These are phyloP conservation scores for Chamaetylas fuelleborni DNA, from an alignment of 2,113 vertebrate species.

Conservation along the genomic window DNA sequence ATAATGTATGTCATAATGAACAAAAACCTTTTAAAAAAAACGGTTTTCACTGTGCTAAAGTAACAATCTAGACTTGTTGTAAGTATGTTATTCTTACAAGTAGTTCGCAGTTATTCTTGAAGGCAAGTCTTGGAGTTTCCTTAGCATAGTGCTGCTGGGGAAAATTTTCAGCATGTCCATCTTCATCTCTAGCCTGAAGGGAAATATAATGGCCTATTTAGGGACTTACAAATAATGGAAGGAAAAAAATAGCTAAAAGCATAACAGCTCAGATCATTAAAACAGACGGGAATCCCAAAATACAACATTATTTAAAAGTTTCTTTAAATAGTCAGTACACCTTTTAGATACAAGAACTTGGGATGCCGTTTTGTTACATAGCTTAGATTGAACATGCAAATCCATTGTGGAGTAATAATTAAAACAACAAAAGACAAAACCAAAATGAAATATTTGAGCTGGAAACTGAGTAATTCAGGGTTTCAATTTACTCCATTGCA, in stretches of 20 bases:
- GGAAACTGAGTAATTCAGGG: conserved; percentile 57
- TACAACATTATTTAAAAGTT: conserved; percentile 77
- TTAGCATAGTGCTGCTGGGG: conserved; percentile 98
- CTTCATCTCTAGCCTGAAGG: conserved; percentile 99
- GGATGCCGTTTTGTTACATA: conserved; percentile 69
- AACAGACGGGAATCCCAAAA: conserved; percentile 81
- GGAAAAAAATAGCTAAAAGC: conserved; percentile 87
- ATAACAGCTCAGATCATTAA: conserved; percentile 83
- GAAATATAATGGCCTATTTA: conserved; percentile 99
- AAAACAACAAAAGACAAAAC: conserved; percentile 70
- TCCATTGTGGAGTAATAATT: conserved; percentile 59
- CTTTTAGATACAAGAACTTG: conserved; percentile 74
- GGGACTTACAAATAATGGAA: conserved; percentile 95
- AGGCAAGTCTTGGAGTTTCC: conserved; percentile 99
- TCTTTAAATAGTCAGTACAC: conserved; percentile 79
- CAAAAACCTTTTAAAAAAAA: conserved; percentile 74
- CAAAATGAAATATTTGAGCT: conserved; percentile 65
- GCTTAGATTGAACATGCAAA: conserved; percentile 74
- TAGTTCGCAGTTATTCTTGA: conserved; percentile 99
- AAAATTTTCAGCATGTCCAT: conserved; percentile 97
- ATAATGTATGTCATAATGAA: conserved; percentile 80
- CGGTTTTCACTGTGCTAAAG: conserved; percentile 84
- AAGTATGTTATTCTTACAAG: conserved; percentile 98
- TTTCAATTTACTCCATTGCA: conserved; percentile 59
- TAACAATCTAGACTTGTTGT: conserved; percentile 90